phyloP scores from a whole-genome alignment of 1,140 invertebrate species.

The Drosophila equinoxialis region DNA sequence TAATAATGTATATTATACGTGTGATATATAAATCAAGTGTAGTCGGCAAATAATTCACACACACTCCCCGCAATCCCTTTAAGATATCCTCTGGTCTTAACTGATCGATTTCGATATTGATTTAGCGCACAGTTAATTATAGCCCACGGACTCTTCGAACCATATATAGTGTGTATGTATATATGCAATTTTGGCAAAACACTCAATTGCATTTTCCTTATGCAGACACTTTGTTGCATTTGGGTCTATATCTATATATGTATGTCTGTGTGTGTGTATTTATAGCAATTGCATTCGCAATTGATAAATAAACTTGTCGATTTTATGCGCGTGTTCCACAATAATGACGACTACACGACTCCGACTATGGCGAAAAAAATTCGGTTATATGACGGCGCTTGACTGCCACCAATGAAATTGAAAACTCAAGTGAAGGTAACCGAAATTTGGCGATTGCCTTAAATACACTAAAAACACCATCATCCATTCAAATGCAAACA shows the following conservation, averaged over 20 bases:
- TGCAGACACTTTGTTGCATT: constrained; percentile 51
- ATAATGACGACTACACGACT: neutral
- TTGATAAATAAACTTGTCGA: constrained; percentile 68
- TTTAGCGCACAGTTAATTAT: constrained; percentile 50
- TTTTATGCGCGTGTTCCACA: constrained; percentile 52
- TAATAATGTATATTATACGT: neutral
- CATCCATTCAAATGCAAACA: constrained; percentile 24
- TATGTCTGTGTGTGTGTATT: constrained; percentile 23
- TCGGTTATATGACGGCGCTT: constrained; percentile 41
- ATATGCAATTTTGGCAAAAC: constrained; percentile 32
- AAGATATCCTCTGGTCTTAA: neutral
- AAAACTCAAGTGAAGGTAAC: constrained; percentile 25
- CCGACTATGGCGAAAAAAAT: no score
- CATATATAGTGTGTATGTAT: constrained; percentile 36
- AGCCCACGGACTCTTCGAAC: constrained; percentile 20
- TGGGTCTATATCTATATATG: constrained; percentile 24
- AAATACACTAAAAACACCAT: constrained; percentile 22
- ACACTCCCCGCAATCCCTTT: neutral
- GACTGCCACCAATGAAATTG: constrained; percentile 47
- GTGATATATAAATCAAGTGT: neutral
- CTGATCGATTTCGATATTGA: constrained; percentile 16
- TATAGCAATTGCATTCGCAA: constrained; percentile 48
- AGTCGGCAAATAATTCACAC: neutral
- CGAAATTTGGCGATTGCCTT: constrained; percentile 30
- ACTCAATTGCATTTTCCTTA: constrained; percentile 31